These are phyloP conservation scores for Ceratoteleas bidentatus DNA, from an alignment of 1,140 invertebrate species.

Conservation along the genomic window DNA sequence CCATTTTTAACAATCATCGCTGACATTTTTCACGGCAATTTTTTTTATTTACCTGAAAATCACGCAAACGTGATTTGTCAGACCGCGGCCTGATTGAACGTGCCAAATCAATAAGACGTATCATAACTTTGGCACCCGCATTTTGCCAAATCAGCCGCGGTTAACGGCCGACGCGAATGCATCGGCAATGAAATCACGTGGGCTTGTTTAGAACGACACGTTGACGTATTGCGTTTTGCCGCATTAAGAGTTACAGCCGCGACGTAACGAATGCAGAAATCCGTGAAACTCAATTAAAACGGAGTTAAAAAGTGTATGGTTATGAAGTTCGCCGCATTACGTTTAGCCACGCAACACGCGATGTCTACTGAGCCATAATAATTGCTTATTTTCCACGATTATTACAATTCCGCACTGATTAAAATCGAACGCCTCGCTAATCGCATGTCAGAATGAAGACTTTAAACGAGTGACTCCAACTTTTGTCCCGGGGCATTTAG, in stretches of 20 bases:
- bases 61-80: too few relatives aligned
- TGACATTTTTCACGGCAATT: too few relatives aligned
- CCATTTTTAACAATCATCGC: too few relatives aligned
- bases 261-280: conserved; percentile 33
- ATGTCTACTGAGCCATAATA: conserved; percentile 46
- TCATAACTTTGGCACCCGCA: not conserved
- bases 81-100: too few relatives aligned
- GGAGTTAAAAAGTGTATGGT: conserved; percentile 48
- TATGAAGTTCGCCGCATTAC: conserved; percentile 54
- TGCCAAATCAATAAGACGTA: not conserved
- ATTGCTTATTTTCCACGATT: conserved; percentile 63
- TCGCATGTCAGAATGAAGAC: conserved; percentile 52
- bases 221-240: conserved; percentile 44
- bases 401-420: conserved; percentile 54
- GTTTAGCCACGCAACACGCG: conserved; percentile 55
- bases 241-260: conserved; percentile 42
- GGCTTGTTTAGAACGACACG: conserved; percentile 33
- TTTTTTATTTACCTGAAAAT: too few relatives aligned
- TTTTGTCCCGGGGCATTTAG: conserved; percentile 36
- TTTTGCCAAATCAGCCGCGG: conserved; percentile 8
- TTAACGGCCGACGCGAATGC: conserved; percentile 1
- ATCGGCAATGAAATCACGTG: conserved; percentile 27
- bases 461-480: conserved; percentile 44
- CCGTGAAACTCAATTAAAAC: conserved; percentile 57
- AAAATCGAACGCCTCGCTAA: conserved; percentile 47